Base-by-base conservation (phyloP, 2,113 vertebrate genomes). In the Arizona elegans region DNA sequence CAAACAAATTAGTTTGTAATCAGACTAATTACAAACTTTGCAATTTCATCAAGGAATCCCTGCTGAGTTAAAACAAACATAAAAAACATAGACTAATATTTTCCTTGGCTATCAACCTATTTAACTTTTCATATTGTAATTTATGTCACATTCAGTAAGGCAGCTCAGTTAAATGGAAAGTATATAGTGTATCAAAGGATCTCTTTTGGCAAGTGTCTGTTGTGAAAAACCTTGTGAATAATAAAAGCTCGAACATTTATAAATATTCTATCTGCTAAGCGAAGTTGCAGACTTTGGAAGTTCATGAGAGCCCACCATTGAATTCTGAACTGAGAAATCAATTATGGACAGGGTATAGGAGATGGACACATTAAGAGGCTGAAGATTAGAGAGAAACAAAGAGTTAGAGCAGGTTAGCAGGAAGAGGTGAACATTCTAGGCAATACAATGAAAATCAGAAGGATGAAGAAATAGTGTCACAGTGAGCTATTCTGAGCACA, bases 101-200 rank as follows among this genome's bases (percentile, higher is more conserved):
- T 95, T 92, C 59, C 0, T 87, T 90, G 33, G 38, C 23, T 62
- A 95, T 90, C 75, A 93, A 50, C 47, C 94, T 90, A 92, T 91
- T 12, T 91, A 10, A 29, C 33, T 87, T 94, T 75, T 94, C 75
- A 13, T 90, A 86, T 47, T 90, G 89, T 87, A 95, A 94, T 38
- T 91, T 56, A 23, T 92, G 52, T 95, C 55, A 90, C 43, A 19
- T 93, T 56, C n/a, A n/a, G 94, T 8, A 81, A 91, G 50, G 56
- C 87, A 92, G 15, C 65, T 29, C 55, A 47, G 4, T 24, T 70
- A 70, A 88, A 24, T 81, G 56, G 93, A 95, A 95, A 8, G 0
- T 86, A 13, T 33, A 8, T 59, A 59, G n/a, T 75, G 90, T 94
- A 91, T 87, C 13, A 91, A 52, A n/a, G 17, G 29, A 33, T 33